Base-by-base conservation (phyloP, 2,113 vertebrate species). In the Cisticola juncidis region DNA sequence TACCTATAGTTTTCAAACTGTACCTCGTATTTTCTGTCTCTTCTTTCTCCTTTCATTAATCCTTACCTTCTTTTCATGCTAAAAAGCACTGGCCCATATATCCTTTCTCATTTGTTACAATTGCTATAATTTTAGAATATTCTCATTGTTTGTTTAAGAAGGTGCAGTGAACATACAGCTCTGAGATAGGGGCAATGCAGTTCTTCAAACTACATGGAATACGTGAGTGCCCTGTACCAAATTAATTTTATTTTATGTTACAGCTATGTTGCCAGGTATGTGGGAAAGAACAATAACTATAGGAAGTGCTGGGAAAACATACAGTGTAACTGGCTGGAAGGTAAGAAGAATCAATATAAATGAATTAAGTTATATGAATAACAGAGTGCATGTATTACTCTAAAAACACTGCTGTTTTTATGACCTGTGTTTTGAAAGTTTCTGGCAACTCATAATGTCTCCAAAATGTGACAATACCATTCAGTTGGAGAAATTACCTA, bases 281-380 rank as follows among this genome's bases (percentile, higher is more conserved):
- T 99, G 99, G 99, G 99, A 99, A 29, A 98, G 99, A 98, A 99
- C 99, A 25, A 57, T 99, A 90, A 99, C 99, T 3, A 97, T 99
- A 73, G 97, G 99, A 98, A 99, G 99, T 84, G 99, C 99, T 73
- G 99, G 99, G 54, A 99, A 99, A 97, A 99, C 99, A 3, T 99
- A 99, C 61, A 99, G 98, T 84, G 99, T 99, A 58, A 99, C 99
- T 35, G 99, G 99, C 64, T 99, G 99, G 99, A 99, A 99, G 98
- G 99, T 99, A 92, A 97, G 97, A 91, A 65, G 21, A 77, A 57
- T 23, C 35, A 86, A 26, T 38, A 36, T 53, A 29, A 79, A 61
- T 48, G 13, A 82, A 21, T 61, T 77, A n/a, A 47, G 18, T 80
- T 74, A 17, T 26, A 73, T 85, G 73, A 90, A 81, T 86, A 69